Evolutionary conservation across 2,888 invertebrate genomes (phyloP), one percentile per base, ranked within the genome.

Genomic region (Cabera pusaria): DNA sequence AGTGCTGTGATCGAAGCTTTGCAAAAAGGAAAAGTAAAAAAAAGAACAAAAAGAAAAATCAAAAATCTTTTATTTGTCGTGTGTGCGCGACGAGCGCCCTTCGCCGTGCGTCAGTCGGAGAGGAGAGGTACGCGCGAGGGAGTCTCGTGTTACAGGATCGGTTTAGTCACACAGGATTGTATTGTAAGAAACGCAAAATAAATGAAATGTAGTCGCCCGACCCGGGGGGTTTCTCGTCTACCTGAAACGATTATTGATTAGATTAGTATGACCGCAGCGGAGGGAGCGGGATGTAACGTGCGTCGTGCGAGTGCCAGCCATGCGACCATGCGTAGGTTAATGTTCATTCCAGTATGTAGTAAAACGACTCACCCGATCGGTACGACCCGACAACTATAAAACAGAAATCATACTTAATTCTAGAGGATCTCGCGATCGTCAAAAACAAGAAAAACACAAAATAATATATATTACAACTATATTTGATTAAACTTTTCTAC

Each of bases 211-310:
- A 80, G 79, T 76, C 85, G 80, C 85, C 87, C 86, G 86, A 85
- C 78, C 84, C 87, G 73, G 71, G 87, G 87, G 86, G 46, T 83
- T 84, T 83, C 85, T 82, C 61, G 83, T 78, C 78, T 80, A 86
- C 87, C 88, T 87, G 88, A 88, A 87, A 87, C n/a, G n/a, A n/a
- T 82, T 82, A 82, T 84, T 84, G 84, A 87, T 83, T 84, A 79
- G 72, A 88, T 89, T 89, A 88, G 88, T 88, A 85, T 75, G 82
- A 86, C 85, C 85, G 76, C 79, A 84, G 77, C 63, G 59, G 64
- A 56, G 65, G 75, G 73, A 68, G 54, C 64, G 70, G 70, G 69
- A 63, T 59, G 68, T 64, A 50, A 35, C 75, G 72, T 79, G 75
- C 77, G 62, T 67, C 48, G 64, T 62, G 64, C 51, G 73, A 79